phyloP scores from a whole-genome alignment of 2,888 invertebrate genomes.

The Platycheirus albimanus region DNA sequence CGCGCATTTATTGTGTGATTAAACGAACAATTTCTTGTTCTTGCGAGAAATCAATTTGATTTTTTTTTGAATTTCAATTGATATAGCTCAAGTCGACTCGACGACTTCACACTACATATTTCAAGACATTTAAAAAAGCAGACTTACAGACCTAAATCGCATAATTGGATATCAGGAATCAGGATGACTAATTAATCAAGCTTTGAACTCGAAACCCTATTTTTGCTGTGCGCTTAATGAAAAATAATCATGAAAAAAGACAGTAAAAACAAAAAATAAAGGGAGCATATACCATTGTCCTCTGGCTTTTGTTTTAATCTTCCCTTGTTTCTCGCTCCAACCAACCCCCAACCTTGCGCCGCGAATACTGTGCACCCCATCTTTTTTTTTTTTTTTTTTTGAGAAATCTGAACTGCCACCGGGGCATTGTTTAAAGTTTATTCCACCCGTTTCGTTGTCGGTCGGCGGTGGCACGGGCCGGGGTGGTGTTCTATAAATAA shows the following conservation, averaged over 20 bases:
- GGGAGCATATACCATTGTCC: constrained; percentile 54
- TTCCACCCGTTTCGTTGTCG: constrained; percentile 62
- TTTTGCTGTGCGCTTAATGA: constrained; percentile 16
- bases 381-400: too few relatives aligned
- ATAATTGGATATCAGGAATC: constrained; percentile 49
- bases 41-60: constrained; percentile 28
- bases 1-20: constrained; percentile 67
- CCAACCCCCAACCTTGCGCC: neutral
- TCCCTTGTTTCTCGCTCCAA: constrained; percentile 2
- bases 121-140: neutral
- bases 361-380: neutral
- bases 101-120: constrained; percentile 46
- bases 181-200: constrained; percentile 65
- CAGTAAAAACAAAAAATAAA: constrained; percentile 46
- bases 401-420: constrained; percentile 28
- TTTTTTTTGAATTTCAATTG: constrained; percentile 26
- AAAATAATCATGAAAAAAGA: constrained; percentile 24
- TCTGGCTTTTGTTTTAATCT: constrained; percentile 58
- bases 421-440: constrained; percentile 71
- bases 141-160: constrained; percentile 44
- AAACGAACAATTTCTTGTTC: constrained; percentile 33
- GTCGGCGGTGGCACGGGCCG: constrained; percentile 45
- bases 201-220: constrained; percentile 26
- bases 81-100: too few relatives aligned
- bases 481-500: constrained; percentile 68